Evolutionary conservation across 1,140 invertebrate genomes (phyloP).

Genomic region (Habropoda laboriosa): DNA sequence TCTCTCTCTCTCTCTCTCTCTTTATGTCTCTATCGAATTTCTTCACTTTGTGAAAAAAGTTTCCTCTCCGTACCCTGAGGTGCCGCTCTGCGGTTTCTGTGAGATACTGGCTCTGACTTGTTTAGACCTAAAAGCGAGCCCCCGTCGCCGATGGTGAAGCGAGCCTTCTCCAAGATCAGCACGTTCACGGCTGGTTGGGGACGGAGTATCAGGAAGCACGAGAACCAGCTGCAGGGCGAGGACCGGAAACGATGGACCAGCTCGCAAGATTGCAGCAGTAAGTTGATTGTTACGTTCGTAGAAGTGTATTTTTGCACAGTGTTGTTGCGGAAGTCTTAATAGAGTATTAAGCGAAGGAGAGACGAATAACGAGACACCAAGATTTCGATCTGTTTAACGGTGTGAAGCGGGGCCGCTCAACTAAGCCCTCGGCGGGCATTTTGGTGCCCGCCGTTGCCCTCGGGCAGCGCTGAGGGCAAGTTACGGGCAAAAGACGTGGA

Average conservation of each 20-base stretch:
- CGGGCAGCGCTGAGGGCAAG: too few species aligned
- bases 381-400: too few species aligned
- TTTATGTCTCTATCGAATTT: not conserved
- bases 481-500: too few species aligned
- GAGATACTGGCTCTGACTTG: slow-evolving; percentile 81
- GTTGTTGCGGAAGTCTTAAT: too few species aligned
- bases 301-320: too few species aligned
- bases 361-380: too few species aligned
- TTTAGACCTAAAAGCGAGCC: slow-evolving; percentile 94
- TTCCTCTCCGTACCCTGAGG: slow-evolving; percentile 72
- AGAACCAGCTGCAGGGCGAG: slow-evolving; percentile 87
- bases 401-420: too few species aligned
- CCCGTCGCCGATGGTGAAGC: slow-evolving; percentile 96
- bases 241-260: slow-evolving; percentile 96
- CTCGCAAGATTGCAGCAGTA: slow-evolving; percentile 95
- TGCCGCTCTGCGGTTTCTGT: slow-evolving; percentile 79
- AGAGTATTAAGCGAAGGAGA: too few species aligned
- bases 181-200: slow-evolving; percentile 95
- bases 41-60: slow-evolving; percentile 1
- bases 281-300: too few species aligned
- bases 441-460: too few species aligned
- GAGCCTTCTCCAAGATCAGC: slow-evolving; percentile 93
- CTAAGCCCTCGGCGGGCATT: too few species aligned
- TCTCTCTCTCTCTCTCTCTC: not conserved
- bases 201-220: slow-evolving; percentile 90